Evolutionary conservation across 2,888 invertebrate genomes (phyloP).

Genomic region (Melikaiella ostensackeni): DNA sequence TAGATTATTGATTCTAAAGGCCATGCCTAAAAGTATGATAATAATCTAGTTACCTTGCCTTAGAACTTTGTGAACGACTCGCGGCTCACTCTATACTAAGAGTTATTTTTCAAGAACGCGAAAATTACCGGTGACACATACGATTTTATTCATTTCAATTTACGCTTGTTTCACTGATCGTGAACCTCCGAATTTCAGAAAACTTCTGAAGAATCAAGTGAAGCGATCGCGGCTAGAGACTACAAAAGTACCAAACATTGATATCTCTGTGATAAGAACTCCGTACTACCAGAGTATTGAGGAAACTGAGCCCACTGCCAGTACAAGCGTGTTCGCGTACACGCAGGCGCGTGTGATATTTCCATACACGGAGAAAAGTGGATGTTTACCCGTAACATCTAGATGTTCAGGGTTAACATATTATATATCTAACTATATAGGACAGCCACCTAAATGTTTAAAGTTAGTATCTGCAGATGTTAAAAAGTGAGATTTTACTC

Average conservation of each 20-base stretch:
- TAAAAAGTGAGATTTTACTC: too few species aligned
- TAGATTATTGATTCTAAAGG: background rate
- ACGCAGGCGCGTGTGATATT: slow-evolving; percentile 48
- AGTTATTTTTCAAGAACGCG: background rate
- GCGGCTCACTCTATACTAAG: background rate
- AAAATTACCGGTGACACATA: background rate
- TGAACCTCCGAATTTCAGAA: background rate
- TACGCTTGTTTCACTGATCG: slow-evolving; percentile 9
- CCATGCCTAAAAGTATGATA: slow-evolving; percentile 2
- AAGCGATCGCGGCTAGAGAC: slow-evolving; percentile 28
- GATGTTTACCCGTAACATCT: too few species aligned
- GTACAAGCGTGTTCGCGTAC: slow-evolving; percentile 61
- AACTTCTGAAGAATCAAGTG: background rate
- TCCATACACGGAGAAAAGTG: background rate
- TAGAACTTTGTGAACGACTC: background rate
- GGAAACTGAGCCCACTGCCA: slow-evolving; percentile 72
- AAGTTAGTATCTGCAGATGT: too few species aligned
- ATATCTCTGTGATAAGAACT: slow-evolving; percentile 73
- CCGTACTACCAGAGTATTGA: slow-evolving; percentile 70
- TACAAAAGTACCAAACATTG: slow-evolving; percentile 67
- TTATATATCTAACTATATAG: too few species aligned
- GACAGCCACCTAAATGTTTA: too few species aligned
- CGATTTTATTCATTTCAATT: slow-evolving; percentile 13
- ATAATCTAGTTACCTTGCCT: background rate
- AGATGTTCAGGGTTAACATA: too few species aligned